Evolutionary conservation across 2,113 vertebrate species (phyloP), one percentile per base, ranked within the genome.

Genomic region (Coryphaenoides rupestris): DNA sequence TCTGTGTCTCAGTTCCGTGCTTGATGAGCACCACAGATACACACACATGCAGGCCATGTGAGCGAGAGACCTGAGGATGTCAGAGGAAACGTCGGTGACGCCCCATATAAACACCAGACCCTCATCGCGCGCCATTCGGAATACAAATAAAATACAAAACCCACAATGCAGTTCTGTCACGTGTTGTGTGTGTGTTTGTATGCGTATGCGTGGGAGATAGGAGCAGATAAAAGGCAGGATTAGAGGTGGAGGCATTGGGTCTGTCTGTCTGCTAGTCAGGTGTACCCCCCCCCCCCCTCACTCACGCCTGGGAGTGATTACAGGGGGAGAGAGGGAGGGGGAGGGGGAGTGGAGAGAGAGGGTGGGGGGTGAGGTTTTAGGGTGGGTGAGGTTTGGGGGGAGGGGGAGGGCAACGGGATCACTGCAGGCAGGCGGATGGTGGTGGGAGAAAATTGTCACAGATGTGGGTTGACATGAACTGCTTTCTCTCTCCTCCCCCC

Each of bases 391-490:
- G n/a, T n/a, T n/a, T n/a, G 79, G 21, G 64, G 63, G 23, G 49
- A 3, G 53, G 19, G n/a, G 22, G n/a, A n/a, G 54, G 61, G 63
- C 33, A 40, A 40, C 13, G 33, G 33, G 33, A 40, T 40, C 33
- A 40, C 52, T n/a, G 10, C n/a, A 6, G 21, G n/a, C 77, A 76
- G 77, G 68, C 15, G 56, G 77, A n/a, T n/a, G n/a, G 77, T 73
- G 78, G 81, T 76, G 12, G 55, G 68, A 60, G 82, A 82, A 82
- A 81, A 83, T 80, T 80, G 79, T 72, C 77, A 82, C 86, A 86
- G 83, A 84, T 88, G 86, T 83, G 84, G 78, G 83, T 84, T 84
- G 83, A 83, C 80, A 86, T 85, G 81, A 71, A 77, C 54, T 21
- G 70, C 65, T 77, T 67, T 82, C 65, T 78, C 33, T 4, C 33